Base-by-base conservation (phyloP, 1,140 invertebrate species). In the Drosophila ananassae region DNA sequence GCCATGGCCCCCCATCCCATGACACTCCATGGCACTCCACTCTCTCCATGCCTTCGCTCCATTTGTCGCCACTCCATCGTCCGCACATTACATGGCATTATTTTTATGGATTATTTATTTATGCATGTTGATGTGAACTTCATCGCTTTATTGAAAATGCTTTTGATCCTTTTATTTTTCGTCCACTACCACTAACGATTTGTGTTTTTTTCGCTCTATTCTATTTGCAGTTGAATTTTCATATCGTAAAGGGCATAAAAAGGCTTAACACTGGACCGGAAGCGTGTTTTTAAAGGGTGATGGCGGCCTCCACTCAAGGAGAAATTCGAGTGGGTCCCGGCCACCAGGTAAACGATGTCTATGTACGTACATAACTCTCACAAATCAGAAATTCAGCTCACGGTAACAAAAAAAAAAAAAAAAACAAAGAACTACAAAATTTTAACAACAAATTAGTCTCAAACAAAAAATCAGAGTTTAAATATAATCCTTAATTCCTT, bases 271-370 rank as follows among this genome's bases (percentile, higher is more conserved):
- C 90, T 91, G 90, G 90, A 91, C 90, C 87, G 90, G 90, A 91
- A 91, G 82, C 81, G 90, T 91, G 90, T 90, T 90, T 89, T 91
- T 91, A 91, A 91, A 91, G 91, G 90, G 90, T 92, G 90, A 92
- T 92, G 91, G 91, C 91, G 92, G 94, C 94, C 92, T 94, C 96
- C 92, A 97, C 97, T 92, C 97, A 98, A 94, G 97, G 97, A 92
- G 97, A 98, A 94, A 98, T 98, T 92, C 95, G 97, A 94, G 97
- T 98, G 93, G 98, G 98, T 93, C 95, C 96, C 92, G 96, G 96
- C 92, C 97, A 98, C 94, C 97, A 98, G 96, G 97, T 97, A 93
- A 93, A 93, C 92, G 93, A 93, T 92, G 92, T 93, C 92, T 93
- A 93, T 93, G 93, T 93, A 93, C 93, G 93, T 93, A 93, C 93